Percentiles rank a stretch among this genome's conserved stretches.
These are phyloP conservation scores for rabbit (Oryctolagus cuniculus) DNA, from an alignment of 2,113 vertebrate species.

Conservation along the genomic window mOryCun1.1 NC_091447.1:26204001-26204500, in stretches of 20 bases:
- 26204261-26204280: neutral
- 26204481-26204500: neutral
- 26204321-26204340: neutral
- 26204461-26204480: too few relatives aligned
- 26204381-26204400: neutral
- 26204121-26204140: neutral
- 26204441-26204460: neutral
- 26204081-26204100: neutral
- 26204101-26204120: neutral
- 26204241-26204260: neutral
- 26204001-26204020: neutral
- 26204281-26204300: neutral
- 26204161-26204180: neutral
- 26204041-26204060: neutral
- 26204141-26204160: neutral
- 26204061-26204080: neutral
- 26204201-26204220: neutral
- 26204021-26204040: neutral
- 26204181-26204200: neutral
- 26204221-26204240: too few relatives aligned
- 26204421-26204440: neutral
- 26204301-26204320: neutral
- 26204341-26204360: neutral
- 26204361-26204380: neutral
- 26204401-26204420: neutral